Base-by-base conservation (phyloP, 2,797 vertebrate species). In the Microctenopoma steveboyesi region DNA sequence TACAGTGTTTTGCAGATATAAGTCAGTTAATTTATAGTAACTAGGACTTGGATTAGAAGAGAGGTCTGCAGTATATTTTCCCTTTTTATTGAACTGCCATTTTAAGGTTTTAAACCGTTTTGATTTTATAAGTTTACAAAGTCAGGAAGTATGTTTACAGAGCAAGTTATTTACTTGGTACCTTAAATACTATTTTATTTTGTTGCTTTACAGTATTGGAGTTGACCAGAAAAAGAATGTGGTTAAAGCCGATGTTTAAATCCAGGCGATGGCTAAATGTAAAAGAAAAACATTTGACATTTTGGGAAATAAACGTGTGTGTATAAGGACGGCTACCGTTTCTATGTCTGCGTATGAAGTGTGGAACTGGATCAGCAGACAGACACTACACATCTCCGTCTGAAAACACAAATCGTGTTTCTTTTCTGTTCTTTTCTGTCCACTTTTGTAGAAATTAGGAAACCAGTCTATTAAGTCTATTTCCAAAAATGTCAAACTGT, bases 71-170 rank as follows among this genome's bases (percentile, higher is more conserved):
- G 37, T 64, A 64, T 66, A 39, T 74, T 72, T 33, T 72, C 46
- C 30, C 50, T 13, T 50, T 78, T 75, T 76, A 50, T 70, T 70
- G 15, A 58, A 67, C 71, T 83, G 85, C 77, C 74, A 80, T 88
- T 81, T 81, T 74, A 57, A 72, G 59, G 50, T 82, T 89, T 80
- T 72, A 46, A 81, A 76, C 64, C 14, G 10, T 68, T 40, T 78
- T 77, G 51, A 79, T 88, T 86, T 85, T 80, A 54, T 66, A 63
- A 12, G 83, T 89, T 90, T 86, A 84, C 84, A 77, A 71, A 84
- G 57, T 66, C 78, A 84, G 79, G 63, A 79, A 86, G 61, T 88
- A 60, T 87, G 87, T 91, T 91, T 91, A 92, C 89, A 87, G 72
- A 74, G 75, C 68, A 72, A 79, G 70, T 81, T 76, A 25, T 67